Evolutionary conservation across 2,113 vertebrate species (phyloP).

Genomic region (Peucedramus taeniatus): DNA sequence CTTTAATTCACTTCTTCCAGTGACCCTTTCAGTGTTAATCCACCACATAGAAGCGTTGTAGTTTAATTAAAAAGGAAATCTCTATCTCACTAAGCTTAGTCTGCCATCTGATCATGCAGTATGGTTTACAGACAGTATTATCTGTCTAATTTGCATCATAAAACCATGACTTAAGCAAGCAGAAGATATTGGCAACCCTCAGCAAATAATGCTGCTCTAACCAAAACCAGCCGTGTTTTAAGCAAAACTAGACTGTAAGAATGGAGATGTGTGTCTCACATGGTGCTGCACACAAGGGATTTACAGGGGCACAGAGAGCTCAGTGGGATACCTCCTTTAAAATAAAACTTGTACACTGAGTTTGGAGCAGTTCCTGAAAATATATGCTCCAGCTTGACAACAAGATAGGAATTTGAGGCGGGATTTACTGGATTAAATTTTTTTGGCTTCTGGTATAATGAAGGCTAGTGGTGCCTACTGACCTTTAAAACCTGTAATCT

Average conservation of each 20-base stretch:
- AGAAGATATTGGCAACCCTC: neutral
- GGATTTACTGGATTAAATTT: constrained; percentile 16
- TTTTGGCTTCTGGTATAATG: neutral
- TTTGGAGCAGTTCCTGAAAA: neutral
- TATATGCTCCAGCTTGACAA: neutral
- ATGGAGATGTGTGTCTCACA: neutral
- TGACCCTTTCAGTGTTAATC: constrained; percentile 47
- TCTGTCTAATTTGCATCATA: constrained; percentile 60
- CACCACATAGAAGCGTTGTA: constrained; percentile 14
- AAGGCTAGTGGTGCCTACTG: neutral
- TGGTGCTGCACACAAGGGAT: neutral
- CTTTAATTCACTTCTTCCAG: constrained; percentile 38
- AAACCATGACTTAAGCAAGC: neutral
- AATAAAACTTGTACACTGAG: neutral
- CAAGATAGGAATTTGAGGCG: neutral
- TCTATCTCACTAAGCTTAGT: constrained; percentile 28
- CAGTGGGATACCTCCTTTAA: neutral
- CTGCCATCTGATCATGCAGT: constrained; percentile 56
- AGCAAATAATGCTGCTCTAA: neutral
- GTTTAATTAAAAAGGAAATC: constrained; percentile 64
- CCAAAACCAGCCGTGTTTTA: neutral
- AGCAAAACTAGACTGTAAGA: neutral
- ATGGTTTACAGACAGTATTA: constrained; percentile 31
- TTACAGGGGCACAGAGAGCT: neutral
- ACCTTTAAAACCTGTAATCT: neutral